Evolutionary conservation across 2,113 vertebrate species (phyloP), one percentile per base, ranked within the genome.

Genomic region (Neoarius graeffei): DNA sequence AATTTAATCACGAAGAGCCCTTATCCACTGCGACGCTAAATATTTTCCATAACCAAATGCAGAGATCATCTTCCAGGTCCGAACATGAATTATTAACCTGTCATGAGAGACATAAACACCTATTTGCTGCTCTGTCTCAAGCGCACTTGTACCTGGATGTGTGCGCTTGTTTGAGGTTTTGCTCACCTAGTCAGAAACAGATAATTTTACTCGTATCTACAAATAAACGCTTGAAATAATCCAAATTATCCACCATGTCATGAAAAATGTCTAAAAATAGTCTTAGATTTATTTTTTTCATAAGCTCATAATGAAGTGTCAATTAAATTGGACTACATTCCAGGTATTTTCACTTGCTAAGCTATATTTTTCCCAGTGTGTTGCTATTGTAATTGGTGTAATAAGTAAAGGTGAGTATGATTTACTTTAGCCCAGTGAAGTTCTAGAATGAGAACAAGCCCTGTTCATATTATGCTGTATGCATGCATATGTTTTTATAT

Each of bases 11-110:
- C 52, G 76, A 56, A 27, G 73, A 85, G n/a, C 76, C 27, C 30
- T 67, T 66, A 71, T 66, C 54, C 48, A 62, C 81, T 71, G 76
- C 84, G 35, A 79, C 73, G 35, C 64, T 23, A 89, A 86, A 88
- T 76, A 86, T 89, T 89, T 42, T 82, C 81, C 71, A 74, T 69
- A 88, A 88, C 71, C 69, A 77, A 79, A 69, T 48, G 30, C 59
- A 52, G 59, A 25, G 71, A 84, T 84, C 60, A 84, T 25, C 20
- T 52, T 79, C 50, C 85, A 87, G 59, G 64, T 87, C 50, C 19
- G 50, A 66, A 74, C 52, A 82, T 87, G 56, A 88, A 89, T 89
- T 66, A 87, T 74, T 89, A 83, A 91, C n/a, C 59, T 76, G 59
- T 64, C 76, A 82, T 85, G 86, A 84, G 62, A 66, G 76, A 82